A percentile compares a stretch with the other conserved stretches of the same genome.
Evolutionary conservation across 1,140 invertebrate species (phyloP).

Genomic region (Bombus picipes): DNA sequence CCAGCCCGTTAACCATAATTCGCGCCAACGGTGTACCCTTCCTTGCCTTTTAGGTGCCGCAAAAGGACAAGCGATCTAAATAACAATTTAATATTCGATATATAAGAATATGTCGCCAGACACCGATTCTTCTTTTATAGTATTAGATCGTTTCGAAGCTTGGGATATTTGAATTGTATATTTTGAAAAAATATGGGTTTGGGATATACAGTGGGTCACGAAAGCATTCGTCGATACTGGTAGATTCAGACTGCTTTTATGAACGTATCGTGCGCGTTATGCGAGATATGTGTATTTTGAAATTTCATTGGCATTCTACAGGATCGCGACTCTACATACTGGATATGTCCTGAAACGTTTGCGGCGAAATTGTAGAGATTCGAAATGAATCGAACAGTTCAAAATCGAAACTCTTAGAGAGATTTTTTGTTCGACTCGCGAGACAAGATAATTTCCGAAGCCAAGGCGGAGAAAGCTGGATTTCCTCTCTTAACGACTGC

Average conservation of each 20-base stretch:
- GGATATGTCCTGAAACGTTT: no score
- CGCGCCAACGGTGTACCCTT: neutral
- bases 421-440: neutral
- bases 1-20: constrained; percentile 18
- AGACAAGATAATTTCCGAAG: neutral
- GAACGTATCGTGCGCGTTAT: no score
- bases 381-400: no score
- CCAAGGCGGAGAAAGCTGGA: neutral
- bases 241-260: no score
- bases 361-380: no score
- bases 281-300: no score
- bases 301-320: no score
- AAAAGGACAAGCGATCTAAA: neutral
- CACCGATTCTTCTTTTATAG: neutral
- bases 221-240: no score
- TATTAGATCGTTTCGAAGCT: no score
- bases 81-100: constrained; percentile 32
- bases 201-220: no score
- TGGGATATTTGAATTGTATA: neutral
- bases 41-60: neutral
- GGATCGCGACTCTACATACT: no score
- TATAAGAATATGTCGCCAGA: neutral
- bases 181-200: neutral
- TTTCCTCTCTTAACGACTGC: neutral
- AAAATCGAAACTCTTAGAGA: neutral